Evolutionary conservation across 2,888 invertebrate species (phyloP), one percentile per base, ranked within the genome.

Genomic region (Cheilosia vernalis): DNA sequence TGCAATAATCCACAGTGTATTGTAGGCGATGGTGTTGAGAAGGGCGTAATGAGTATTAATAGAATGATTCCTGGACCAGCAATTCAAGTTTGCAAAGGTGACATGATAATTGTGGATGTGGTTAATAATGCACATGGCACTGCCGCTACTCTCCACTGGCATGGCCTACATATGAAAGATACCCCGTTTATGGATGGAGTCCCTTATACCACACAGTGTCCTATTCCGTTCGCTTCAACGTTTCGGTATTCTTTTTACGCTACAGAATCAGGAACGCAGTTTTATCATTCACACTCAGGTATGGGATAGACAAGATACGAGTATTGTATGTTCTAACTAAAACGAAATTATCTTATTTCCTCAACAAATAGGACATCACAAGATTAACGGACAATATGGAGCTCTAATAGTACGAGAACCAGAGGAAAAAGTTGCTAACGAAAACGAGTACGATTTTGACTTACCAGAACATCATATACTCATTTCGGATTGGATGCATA

Each of bases 121-220:
- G 93, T 94, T 69, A 98, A 98, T 90, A 93, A 94, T 66, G 92
- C 97, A 90, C 94, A 94, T 89, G 95, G 95, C 0, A 96, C 96
- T 89, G 95, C 95, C 2, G 96, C 96, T 0, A 94, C 96, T 0
- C 94, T 98, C 27, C 98, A 98, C 90, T 98, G 97, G 97, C 98
- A 98, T 89, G 98, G 98, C 0, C 95, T 96, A 88, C 96, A 96
- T 89, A 96, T 96, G 92, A 91, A 92, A 24, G 93, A 93, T 1
- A 95, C 95, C 0, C 96, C 96, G 0, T 96, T 95, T 90, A 97
- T 96, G 96, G 97, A 97, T 87, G 97, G 97, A 0, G 96, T 97
- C 0, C 96, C 97, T 0, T 95, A 94, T 87, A 94, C 97, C 7
- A 96, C 96, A 0, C 97, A 97, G 91, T 97, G 97, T 88, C 96